phyloP scores from a whole-genome alignment of 2,888 invertebrate species.

The Drosophila anomalata region DNA sequence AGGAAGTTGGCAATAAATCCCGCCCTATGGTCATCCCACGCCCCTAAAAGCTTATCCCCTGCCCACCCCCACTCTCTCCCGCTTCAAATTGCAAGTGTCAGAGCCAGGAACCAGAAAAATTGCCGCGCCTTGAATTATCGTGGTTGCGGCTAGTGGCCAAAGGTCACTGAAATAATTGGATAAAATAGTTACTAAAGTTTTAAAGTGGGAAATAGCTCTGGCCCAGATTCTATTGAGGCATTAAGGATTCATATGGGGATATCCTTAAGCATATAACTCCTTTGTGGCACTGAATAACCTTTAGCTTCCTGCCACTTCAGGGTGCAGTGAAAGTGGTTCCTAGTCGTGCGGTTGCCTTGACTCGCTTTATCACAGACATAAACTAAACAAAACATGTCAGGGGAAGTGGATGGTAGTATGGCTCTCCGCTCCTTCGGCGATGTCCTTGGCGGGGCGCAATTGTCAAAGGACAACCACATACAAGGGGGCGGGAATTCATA shows the following conservation, averaged over 20 bases:
- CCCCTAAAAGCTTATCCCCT: background rate
- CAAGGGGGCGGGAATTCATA: conserved; percentile 23
- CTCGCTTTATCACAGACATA: conserved; percentile 48
- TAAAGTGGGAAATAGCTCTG: conserved; percentile 1
- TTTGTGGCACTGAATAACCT: conserved; percentile 30
- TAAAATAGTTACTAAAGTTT: background rate
- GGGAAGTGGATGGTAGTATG: background rate
- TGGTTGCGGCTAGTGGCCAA: conserved; percentile 18
- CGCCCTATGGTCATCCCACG: conserved; percentile 28
- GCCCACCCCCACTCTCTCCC: background rate
- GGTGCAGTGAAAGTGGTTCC: conserved; percentile 39
- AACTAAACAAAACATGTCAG: conserved; percentile 47
- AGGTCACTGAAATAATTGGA: conserved; percentile 18
- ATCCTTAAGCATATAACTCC: conserved; percentile 27
- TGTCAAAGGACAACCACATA: conserved; percentile 64
- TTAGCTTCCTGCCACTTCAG: conserved; percentile 18
- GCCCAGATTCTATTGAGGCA: background rate
- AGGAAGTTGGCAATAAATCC: conserved; percentile 78
- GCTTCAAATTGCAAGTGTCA: conserved; percentile 26
- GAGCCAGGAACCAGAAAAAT: conserved; percentile 52
- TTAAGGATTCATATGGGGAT: background rate
- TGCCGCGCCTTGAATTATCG: conserved; percentile 70
- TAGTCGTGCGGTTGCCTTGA: conserved; percentile 33
- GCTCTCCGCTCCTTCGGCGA: conserved; percentile 2
- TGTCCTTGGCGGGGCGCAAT: conserved; percentile 61